A percentile compares a stretch with the other conserved stretches of the same genome.
These are phyloP conservation scores for Helleia helle DNA, from an alignment of 2,888 invertebrate genomes.

Conservation along the genomic window DNA sequence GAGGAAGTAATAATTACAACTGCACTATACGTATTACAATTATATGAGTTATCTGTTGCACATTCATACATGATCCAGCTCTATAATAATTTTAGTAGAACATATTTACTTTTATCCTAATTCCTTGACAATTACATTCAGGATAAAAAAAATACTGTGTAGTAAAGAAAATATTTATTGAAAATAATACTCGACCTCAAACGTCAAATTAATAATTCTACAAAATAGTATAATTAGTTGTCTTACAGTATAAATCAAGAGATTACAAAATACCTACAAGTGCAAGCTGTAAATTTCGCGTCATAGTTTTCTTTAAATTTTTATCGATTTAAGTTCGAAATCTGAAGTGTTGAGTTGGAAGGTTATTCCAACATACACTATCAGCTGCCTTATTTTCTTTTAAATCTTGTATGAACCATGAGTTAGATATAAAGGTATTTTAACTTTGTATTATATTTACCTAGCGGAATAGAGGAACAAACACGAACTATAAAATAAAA, in stretches of 20 bases:
- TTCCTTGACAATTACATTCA: slow-evolving; percentile 5
- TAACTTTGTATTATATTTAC: too few relatives aligned
- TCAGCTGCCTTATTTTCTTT: too few relatives aligned
- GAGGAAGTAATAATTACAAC: slow-evolving; percentile 12
- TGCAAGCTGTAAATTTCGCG: slow-evolving; percentile 3
- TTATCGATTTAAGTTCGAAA: too few relatives aligned
- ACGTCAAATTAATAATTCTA: slow-evolving; percentile 55
- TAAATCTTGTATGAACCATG: too few relatives aligned
- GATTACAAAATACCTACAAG: slow-evolving; percentile 64
- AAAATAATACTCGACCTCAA: slow-evolving; percentile 64
- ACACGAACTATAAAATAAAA: too few relatives aligned
- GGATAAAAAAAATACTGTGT: slow-evolving; percentile 34
- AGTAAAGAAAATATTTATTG: slow-evolving; percentile 59
- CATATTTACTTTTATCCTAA: slow-evolving; percentile 10
- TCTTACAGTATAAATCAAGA: slow-evolving; percentile 56
- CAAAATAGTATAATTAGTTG: slow-evolving; percentile 44
- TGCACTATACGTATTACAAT: too few relatives aligned
- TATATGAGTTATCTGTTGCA: neutral
- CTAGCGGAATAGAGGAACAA: too few relatives aligned
- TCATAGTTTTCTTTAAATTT: neutral
- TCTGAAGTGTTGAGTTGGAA: too few relatives aligned
- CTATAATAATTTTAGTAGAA: slow-evolving; percentile 18
- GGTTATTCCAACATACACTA: too few relatives aligned
- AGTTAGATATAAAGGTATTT: too few relatives aligned
- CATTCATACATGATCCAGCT: slow-evolving; percentile 2